Evolutionary conservation across 1,140 invertebrate genomes (phyloP).

Genomic region (Heliothis subflexa): DNA sequence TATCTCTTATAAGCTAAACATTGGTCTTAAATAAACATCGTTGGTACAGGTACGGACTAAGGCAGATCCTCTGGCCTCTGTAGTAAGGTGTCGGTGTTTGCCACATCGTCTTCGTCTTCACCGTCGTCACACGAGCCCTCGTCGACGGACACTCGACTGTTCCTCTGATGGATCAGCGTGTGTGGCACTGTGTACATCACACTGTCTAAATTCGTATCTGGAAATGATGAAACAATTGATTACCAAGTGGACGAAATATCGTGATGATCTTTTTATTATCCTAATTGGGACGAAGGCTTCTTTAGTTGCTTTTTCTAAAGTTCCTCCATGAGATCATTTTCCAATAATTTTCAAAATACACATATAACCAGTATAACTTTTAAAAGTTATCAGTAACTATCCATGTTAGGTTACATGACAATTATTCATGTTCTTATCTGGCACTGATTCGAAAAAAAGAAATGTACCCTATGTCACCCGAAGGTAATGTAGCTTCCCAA

Average conservation of each 20-base stretch:
- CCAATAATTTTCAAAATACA: too few species aligned
- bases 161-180: conserved; percentile 52
- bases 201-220: conserved; percentile 51
- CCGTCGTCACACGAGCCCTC: not conserved
- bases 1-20: conserved; percentile 8
- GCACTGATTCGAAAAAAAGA: too few species aligned
- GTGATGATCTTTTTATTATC: not conserved
- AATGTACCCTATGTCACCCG: too few species aligned
- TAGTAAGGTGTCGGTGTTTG: conserved; percentile 26
- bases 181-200: conserved; percentile 65
- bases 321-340: too few species aligned
- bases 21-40: conserved; percentile 1
- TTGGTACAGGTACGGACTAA: not conserved
- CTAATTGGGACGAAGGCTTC: not conserved
- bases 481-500: too few species aligned
- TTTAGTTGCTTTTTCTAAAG: too few species aligned
- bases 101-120: conserved; percentile 23
- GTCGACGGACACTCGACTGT: not conserved
- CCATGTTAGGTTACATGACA: too few species aligned
- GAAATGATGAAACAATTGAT: not conserved
- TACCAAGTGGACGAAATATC: not conserved
- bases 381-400: too few species aligned
- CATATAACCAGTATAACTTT: too few species aligned
- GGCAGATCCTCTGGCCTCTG: not conserved
- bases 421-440: too few species aligned